Evolutionary conservation across 2,797 vertebrate genomes (phyloP).

Genomic region (Enteromius mattozi): DNA sequence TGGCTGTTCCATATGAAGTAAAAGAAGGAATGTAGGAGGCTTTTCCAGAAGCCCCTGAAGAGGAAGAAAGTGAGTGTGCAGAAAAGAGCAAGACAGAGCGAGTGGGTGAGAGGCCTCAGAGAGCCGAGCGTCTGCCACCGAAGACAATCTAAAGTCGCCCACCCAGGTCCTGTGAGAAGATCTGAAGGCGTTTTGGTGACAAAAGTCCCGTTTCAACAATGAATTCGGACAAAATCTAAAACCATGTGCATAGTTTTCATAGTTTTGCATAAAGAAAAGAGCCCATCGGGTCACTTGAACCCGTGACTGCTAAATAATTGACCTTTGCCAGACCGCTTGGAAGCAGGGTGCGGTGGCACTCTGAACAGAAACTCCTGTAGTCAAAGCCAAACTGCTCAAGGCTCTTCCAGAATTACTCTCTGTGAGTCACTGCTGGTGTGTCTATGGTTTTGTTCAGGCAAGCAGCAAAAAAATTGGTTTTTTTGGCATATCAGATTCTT

Average conservation of each 20-base stretch:
- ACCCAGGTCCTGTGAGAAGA: not conserved
- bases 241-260: not conserved
- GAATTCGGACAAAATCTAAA: not conserved
- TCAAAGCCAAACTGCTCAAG: slow-evolving; percentile 34
- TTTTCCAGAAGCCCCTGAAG: slow-evolving; percentile 58
- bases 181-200: slow-evolving; percentile 1
- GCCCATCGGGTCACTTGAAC: not conserved
- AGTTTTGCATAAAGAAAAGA: not conserved
- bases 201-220: slow-evolving; percentile 9
- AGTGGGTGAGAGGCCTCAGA: not conserved
- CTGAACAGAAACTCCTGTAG: not conserved
- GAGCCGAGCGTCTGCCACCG: not conserved
- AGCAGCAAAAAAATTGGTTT: not conserved
- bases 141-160: slow-evolving; percentile 30
- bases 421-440: slow-evolving; percentile 43
- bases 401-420: slow-evolving; percentile 52
- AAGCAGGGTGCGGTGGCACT: slow-evolving; percentile 62
- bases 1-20: slow-evolving; percentile 71
- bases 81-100: not conserved
- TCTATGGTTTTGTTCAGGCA: slow-evolving; percentile 7
- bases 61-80: slow-evolving; percentile 40
- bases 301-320: not conserved
- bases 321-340: slow-evolving; percentile 60
- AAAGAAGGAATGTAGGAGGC: slow-evolving; percentile 74
- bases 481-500: not conserved